Conservation (phyloP, 2,888 invertebrate species). For the Ectropis crepuscularia region DNA sequence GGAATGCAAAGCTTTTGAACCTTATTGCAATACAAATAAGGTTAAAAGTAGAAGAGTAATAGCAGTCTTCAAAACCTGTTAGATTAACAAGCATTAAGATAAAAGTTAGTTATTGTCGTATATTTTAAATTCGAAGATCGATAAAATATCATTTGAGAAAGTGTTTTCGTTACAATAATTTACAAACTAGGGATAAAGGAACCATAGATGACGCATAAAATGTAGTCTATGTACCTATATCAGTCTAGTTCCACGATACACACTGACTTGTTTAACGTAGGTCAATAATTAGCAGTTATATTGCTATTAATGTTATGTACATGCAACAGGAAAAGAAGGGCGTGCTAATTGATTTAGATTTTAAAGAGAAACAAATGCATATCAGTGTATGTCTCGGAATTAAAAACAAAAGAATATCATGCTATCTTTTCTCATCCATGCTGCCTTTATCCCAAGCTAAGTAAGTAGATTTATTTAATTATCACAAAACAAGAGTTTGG, state of each 20-base stretch:
- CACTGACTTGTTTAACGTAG: background rate
- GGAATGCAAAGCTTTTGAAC: constrained; percentile 41
- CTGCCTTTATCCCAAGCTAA: constrained; percentile 7
- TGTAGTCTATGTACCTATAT: background rate
- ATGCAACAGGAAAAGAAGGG: constrained; percentile 14
- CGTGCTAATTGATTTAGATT: no score
- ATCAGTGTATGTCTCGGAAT: no score
- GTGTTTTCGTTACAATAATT: background rate
- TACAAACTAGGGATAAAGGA: constrained; percentile 6
- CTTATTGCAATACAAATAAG: constrained; percentile 12
- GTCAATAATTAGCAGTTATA: background rate
- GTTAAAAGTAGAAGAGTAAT: constrained; percentile 18
- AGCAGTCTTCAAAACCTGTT: constrained; percentile 27
- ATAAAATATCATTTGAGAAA: constrained; percentile 5
- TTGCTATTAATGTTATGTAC: constrained; percentile 2
- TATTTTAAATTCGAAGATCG: constrained; percentile 12
- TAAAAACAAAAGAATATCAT: constrained; percentile 10
- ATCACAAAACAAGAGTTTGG: constrained; percentile 35
- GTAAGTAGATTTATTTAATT: background rate
- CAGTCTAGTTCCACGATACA: background rate
- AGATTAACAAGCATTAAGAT: constrained; percentile 23
- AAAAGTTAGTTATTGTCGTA: constrained; percentile 30
- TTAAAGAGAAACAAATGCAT: no score
- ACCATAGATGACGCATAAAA: constrained; percentile 11
- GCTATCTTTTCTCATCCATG: constrained; percentile 8